Evolutionary conservation across 2,113 vertebrate species (phyloP), one percentile per base, ranked within the genome.

Genomic region (Cyprinodon brontotheroides): DNA sequence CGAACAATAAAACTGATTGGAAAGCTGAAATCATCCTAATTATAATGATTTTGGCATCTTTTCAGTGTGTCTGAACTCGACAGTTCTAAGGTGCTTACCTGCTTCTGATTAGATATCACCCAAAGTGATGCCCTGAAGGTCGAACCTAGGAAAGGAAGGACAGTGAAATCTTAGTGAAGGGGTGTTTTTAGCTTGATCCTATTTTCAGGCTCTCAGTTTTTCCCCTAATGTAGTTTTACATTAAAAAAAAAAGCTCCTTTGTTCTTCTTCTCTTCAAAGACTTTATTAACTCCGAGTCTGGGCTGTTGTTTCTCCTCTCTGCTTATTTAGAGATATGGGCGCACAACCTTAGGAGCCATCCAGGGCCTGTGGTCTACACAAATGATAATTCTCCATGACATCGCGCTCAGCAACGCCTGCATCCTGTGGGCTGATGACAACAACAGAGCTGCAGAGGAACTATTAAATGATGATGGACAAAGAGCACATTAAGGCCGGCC

Each of bases 351-450:
- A 74, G 81, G 80, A 84, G 72, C 83, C 75, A 79, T 82, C 76
- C 69, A 89, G 83, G 39, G 79, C 77, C 69, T 17, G 59, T 83
- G 76, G 79, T 84, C 81, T 61, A 83, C 78, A 66, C 43, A 75
- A 89, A 91, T 82, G 83, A 88, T 89, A 79, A 93, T 88, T 90
- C 87, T 79, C 78, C 74, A 67, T 87, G 82, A 86, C 87, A 85
- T 86, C 61, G 72, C 20, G 41, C 77, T 84, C 78, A 75, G 85
- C 77, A 83, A 70, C 36, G 78, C 72, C 82, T 83, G 86, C 83
- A 78, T 91, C 87, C 86, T 84, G 88, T 86, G 89, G 79, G 77
- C 83, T 87, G 88, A 91, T 86, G 85, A 91, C 86, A 89, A 86
- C 81, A 39, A 53, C 76, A 9, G 76, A 79, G 84, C 83, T 39